Percentiles rank a stretch among this genome's conserved stretches.
Conservation (phyloP, 1,140 invertebrate species). For the Chelonus insularis region DNA sequence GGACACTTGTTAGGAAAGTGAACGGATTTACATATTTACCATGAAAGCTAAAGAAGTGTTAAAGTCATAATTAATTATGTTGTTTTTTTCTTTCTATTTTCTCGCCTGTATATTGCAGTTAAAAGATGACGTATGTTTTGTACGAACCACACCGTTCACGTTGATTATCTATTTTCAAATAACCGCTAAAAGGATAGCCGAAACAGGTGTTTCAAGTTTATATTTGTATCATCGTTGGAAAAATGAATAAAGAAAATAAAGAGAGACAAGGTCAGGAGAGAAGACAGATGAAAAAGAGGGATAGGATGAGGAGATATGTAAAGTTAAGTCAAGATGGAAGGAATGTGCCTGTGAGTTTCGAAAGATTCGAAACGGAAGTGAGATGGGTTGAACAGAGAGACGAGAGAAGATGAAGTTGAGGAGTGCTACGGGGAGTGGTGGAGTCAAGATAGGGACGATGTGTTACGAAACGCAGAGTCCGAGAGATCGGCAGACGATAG, state of each 20-base stretch:
- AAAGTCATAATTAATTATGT: too few relatives aligned
- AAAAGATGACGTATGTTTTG: background rate
- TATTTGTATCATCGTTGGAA: background rate
- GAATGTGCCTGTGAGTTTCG: slow-evolving; percentile 2
- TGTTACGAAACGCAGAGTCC: slow-evolving; percentile 45
- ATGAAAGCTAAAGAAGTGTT: too few relatives aligned
- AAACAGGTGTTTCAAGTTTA: slow-evolving; percentile 1
- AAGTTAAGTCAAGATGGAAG: too few relatives aligned
- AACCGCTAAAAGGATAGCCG: background rate
- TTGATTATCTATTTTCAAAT: background rate
- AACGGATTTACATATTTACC: too few relatives aligned
- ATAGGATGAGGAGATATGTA: too few relatives aligned
- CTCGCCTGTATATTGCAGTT: background rate
- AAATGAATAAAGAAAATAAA: background rate
- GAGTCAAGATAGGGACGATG: slow-evolving; percentile 31
- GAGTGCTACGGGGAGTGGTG: slow-evolving; percentile 15
- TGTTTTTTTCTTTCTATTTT: too few relatives aligned
- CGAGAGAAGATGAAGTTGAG: background rate
- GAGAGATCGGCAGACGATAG: slow-evolving; percentile 19
- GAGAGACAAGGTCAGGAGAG: background rate
- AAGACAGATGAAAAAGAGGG: background rate
- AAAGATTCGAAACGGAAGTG: slow-evolving; percentile 4
- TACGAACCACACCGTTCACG: background rate
- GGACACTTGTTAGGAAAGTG: too few relatives aligned
- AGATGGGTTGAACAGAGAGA: slow-evolving; percentile 7